phyloP scores from a whole-genome alignment of 2,888 invertebrate species.

The Himalopsyche japonica region DNA sequence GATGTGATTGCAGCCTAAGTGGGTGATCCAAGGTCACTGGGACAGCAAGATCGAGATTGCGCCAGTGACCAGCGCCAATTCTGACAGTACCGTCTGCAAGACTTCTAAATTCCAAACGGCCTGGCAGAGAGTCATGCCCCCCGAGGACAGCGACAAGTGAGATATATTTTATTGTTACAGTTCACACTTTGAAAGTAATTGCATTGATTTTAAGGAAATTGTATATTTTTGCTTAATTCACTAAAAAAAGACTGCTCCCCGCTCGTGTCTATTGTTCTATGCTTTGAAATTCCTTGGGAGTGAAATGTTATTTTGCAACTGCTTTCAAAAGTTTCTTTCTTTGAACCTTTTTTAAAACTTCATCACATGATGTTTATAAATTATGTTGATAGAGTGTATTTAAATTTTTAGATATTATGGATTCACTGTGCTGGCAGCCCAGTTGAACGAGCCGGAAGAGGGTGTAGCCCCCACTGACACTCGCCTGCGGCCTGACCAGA shows the following conservation, averaged over 20 bases:
- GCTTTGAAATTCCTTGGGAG: too few relatives aligned
- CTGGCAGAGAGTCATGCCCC: constrained; percentile 83
- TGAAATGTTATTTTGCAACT: too few relatives aligned
- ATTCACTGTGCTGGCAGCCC: constrained; percentile 93
- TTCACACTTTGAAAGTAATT: too few relatives aligned
- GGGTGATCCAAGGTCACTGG: constrained; percentile 87
- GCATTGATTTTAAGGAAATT: too few relatives aligned
- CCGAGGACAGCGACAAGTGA: constrained; percentile 68
- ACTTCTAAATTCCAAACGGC: constrained; percentile 83
- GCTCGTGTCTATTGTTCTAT: too few relatives aligned
- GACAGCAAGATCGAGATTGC: constrained; percentile 94
- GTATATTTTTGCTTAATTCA: too few relatives aligned
- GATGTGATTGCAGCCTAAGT: constrained; percentile 67
- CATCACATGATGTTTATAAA: too few relatives aligned
- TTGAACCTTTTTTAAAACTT: too few relatives aligned
- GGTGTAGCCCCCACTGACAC: constrained; percentile 95
- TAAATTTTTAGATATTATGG: constrained; percentile 71
- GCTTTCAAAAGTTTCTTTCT: too few relatives aligned
- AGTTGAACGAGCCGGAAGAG: constrained; percentile 93
- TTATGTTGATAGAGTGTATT: background rate
- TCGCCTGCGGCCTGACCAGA: constrained; percentile 91
- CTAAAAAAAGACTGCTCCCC: background rate
- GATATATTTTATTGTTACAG: constrained; percentile 37
- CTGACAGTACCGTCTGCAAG: constrained; percentile 87
- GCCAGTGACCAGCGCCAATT: constrained; percentile 74